Base-by-base conservation (phyloP, 2,888 invertebrate genomes). In the Ferdinandea cuprea region DNA sequence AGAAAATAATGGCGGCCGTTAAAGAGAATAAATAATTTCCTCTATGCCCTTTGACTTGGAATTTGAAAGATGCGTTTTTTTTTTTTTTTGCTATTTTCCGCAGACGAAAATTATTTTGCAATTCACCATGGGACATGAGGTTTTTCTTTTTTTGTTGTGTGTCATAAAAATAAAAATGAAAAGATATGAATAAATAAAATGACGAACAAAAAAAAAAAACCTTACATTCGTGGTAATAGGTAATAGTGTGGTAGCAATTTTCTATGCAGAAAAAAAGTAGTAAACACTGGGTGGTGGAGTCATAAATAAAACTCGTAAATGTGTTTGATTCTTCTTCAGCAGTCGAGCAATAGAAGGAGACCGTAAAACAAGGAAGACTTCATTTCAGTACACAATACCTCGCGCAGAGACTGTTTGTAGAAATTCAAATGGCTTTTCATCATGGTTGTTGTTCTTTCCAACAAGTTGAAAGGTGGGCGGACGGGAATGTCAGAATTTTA, bases 261-360 rank as follows among this genome's bases (percentile, higher is more conserved):
- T 13, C 48, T 35, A 63, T 13, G 15, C 35, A 58, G 50, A 40
- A 3, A 42, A 17, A 81, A 56, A 72, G 81, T 44, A 56, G 71
- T 81, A 81, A 81, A 81, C 76, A 76, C 65, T 81, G 76, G 81
- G 76, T 74, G 74, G 74, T 80, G 80, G 65, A 54, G 76, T 81
- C 81, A 54, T 81, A 81, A 81, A 81, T 81, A 76, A 76, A 54
- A 32, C 81, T 76, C 81, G 76, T 81, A 81, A 81, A 71, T 59
- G 56, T 54, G 32, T 63, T 52, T 46, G 35, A 54, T 21, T 80
- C 13, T 30, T 69, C 11, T 44, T n/a, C 63, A 13, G 25, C 63
- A 13, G 25, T 44, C 17, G 44, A 4, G 19, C 19, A 44, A 44
- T 44, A 44, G 44, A 44, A 9, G 19, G 19, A 1, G 37, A 19